Base-by-base conservation (phyloP, 2,888 invertebrate species). In the Tachina grossa region DNA sequence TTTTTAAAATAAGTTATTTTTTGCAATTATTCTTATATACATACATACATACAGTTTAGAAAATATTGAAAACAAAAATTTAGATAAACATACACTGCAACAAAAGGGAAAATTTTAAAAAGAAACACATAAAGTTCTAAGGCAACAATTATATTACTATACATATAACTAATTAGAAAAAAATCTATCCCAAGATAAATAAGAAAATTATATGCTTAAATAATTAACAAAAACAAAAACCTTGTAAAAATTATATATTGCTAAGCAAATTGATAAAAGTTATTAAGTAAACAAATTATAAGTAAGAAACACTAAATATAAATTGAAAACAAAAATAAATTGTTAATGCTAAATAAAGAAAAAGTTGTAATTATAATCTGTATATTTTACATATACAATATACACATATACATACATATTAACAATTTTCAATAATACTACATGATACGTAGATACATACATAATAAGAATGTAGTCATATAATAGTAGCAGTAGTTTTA, bases 281-380 rank as follows among this genome's bases (percentile, higher is more conserved):
- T 83, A 78, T 83, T 75, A 16, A 83, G 49, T 45, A 49, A 76
- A 76, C 11, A 79, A 77, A 75, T 55, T 57, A 59, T 66, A 61
- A 51, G 31, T 51, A 74, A 31, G 31, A 31, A 49, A 65, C 75
- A 65, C 10, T 55, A 72, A 61, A 39, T 49, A 49, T 61, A 61
- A 79, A 72, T 74, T 69, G 19, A 78, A 19, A 77, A 81, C 39
- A 77, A 76, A 55, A 83, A 75, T 55, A 84, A 85, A 84, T 74
- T 84, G 84, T 74, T 82, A 87, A 83, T 79, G 86, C 87, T 88
- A 87, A 87, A 88, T 82, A 65, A 49, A 45, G 41, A 78, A 66
- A 55, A 65, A 8, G 63, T 85, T 85, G 85, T 85, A 86, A 88
- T 87, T 82, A 79, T 79, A 77, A 71, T 59, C 81, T 86, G 84